These are phyloP conservation scores for Sisor rabdophorus DNA, from an alignment of 2,113 vertebrate genomes.

Conservation along the genomic window DNA sequence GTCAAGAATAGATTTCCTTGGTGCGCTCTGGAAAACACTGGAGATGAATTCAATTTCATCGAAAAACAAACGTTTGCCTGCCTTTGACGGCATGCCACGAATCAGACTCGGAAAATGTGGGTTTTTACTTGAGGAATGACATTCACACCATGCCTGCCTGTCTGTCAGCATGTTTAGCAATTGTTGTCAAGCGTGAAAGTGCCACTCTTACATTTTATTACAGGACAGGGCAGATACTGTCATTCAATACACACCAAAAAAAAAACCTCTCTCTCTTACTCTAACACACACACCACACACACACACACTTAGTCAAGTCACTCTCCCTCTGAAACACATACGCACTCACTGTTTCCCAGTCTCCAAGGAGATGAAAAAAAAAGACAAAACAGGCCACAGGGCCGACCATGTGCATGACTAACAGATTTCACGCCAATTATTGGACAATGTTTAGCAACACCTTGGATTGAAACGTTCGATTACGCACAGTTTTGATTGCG, in stretches of 20 bases:
- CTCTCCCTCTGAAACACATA: conserved; percentile 9
- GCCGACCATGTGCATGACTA: conserved; percentile 39
- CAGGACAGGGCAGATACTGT: conserved; percentile 59
- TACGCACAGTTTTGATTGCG: background rate
- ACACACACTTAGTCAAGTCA: conserved; percentile 31
- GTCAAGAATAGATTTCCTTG: conserved; percentile 44
- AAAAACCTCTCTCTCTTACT: conserved; percentile 23
- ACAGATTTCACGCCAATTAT: conserved; percentile 48
- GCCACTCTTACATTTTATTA: conserved; percentile 69
- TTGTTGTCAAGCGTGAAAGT: conserved; percentile 70
- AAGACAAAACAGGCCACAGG: conserved; percentile 42
- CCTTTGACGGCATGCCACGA: conserved; percentile 30
- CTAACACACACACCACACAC: conserved; percentile 41
- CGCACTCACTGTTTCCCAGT: conserved; percentile 35
- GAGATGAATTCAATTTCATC: conserved; percentile 49
- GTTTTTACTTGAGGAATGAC: conserved; percentile 39
- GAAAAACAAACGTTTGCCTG: conserved; percentile 40
- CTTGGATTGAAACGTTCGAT: conserved; percentile 20
- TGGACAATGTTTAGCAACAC: conserved; percentile 36
- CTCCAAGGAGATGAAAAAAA: conserved; percentile 42
- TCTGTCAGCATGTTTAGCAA: conserved; percentile 64
- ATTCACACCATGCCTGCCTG: conserved; percentile 43
- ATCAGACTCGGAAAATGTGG: conserved; percentile 29
- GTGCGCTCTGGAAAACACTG: conserved; percentile 34
- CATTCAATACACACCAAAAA: conserved; percentile 57